Percentiles rank a stretch among this genome's conserved stretches.
Evolutionary conservation across 2,797 vertebrate genomes (phyloP).

Genomic region (Coracias cyanogaster): DNA sequence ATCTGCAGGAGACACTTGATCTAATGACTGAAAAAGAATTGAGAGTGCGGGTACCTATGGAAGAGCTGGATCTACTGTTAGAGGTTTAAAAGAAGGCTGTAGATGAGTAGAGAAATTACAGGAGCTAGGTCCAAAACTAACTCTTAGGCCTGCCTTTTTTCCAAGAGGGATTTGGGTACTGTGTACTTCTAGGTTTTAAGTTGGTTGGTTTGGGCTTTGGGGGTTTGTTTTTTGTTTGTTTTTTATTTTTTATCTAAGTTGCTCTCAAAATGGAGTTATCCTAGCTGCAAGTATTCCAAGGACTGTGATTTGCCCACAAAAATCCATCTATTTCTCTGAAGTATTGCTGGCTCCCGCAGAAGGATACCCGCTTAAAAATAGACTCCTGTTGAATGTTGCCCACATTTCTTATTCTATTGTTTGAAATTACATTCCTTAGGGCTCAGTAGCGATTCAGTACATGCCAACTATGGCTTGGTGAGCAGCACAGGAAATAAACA

Average conservation of each 20-base stretch:
- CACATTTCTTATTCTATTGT: background rate
- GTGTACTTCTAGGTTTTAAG: background rate
- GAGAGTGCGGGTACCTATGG: conserved; percentile 83
- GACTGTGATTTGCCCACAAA: background rate
- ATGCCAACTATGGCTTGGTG: background rate
- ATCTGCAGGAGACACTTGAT: conserved; percentile 84
- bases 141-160: background rate
- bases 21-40: conserved; percentile 89
- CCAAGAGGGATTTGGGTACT: background rate
- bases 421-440: conserved; percentile 27
- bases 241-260: background rate
- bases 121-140: background rate
- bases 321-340: background rate
- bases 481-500: conserved; percentile 35
- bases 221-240: too few relatives aligned
- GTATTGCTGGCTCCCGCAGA: background rate
- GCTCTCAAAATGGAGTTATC: background rate
- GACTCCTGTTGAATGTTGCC: background rate
- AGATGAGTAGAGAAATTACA: background rate
- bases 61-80: conserved; percentile 86
- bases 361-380: background rate
- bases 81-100: conserved; percentile 77
- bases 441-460: background rate
- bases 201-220: too few relatives aligned
- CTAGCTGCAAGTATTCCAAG: background rate